Percentiles rank a stretch among this genome's conserved stretches.
Conservation (phyloP, 92 coral and sea anemone species). For the Porites evermanni region DNA sequence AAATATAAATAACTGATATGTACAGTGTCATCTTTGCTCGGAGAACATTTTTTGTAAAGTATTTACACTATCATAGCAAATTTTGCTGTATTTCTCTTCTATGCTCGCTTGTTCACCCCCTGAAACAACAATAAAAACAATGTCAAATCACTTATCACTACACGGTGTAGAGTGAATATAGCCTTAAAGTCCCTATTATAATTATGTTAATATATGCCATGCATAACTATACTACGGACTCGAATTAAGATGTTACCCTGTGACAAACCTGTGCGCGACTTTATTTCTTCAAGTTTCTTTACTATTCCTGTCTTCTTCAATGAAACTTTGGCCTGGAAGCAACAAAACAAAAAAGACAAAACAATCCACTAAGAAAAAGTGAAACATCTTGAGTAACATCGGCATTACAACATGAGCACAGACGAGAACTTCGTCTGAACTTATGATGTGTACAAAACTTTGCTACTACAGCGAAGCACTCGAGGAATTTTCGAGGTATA, state of each 20-base stretch:
- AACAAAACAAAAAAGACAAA: background rate
- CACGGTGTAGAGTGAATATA: too few relatives aligned
- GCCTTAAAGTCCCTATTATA: too few relatives aligned
- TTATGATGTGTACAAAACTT: too few relatives aligned
- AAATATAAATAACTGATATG: background rate
- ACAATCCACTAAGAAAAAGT: background rate
- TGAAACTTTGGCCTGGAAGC: slow-evolving; percentile 67
- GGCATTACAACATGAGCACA: background rate
- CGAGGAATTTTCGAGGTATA: background rate
- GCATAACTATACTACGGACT: too few relatives aligned
- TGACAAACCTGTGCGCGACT: slow-evolving; percentile 49
- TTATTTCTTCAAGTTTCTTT: slow-evolving; percentile 69
- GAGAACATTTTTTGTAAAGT: slow-evolving; percentile 25
- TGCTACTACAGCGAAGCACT: too few relatives aligned
- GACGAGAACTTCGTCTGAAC: too few relatives aligned
- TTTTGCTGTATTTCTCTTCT: slow-evolving; percentile 31
- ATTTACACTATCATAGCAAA: slow-evolving; percentile 19
- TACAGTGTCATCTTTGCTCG: slow-evolving; percentile 24
- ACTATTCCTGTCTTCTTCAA: slow-evolving; percentile 63
- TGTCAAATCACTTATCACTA: too few relatives aligned
- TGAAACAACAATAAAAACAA: background rate
- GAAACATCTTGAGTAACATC: background rate
- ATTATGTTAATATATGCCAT: too few relatives aligned
- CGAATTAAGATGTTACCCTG: too few relatives aligned
- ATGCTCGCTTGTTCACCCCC: slow-evolving; percentile 10